Evolutionary conservation across 2,113 vertebrate genomes (phyloP).

Genomic region (Podiceps cristatus): DNA sequence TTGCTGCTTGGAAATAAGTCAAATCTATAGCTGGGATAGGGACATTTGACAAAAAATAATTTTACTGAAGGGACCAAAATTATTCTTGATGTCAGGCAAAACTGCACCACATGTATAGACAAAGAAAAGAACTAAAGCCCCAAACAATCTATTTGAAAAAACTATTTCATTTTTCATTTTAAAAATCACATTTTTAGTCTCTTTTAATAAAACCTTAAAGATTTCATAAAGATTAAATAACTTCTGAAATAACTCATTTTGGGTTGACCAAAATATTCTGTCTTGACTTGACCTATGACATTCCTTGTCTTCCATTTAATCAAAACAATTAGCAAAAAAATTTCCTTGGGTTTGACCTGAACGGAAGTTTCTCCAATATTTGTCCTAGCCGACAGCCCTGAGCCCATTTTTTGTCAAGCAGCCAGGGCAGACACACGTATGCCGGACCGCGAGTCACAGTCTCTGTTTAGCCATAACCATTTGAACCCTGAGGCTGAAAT

Average conservation of each 20-base stretch:
- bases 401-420: background rate
- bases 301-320: background rate
- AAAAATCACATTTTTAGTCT: background rate
- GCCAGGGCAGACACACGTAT: background rate
- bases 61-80: background rate
- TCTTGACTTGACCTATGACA: background rate
- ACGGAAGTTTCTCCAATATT: background rate
- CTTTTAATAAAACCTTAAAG: background rate
- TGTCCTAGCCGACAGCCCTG: background rate
- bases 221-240: background rate
- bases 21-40: background rate
- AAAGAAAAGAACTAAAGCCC: background rate
- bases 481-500: background rate
- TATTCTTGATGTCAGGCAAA: constrained; percentile 38
- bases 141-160: background rate
- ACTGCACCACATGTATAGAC: background rate
- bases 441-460: rapidly evolving
- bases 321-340: background rate
- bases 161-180: background rate
- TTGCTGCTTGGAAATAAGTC: background rate
- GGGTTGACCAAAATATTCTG: background rate
- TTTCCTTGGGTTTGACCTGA: background rate
- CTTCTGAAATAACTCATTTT: background rate
- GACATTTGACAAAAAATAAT: constrained; percentile 5
- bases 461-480: background rate